Base-by-base conservation (phyloP, 2,113 vertebrate species). In the Aythya baeri region DNA sequence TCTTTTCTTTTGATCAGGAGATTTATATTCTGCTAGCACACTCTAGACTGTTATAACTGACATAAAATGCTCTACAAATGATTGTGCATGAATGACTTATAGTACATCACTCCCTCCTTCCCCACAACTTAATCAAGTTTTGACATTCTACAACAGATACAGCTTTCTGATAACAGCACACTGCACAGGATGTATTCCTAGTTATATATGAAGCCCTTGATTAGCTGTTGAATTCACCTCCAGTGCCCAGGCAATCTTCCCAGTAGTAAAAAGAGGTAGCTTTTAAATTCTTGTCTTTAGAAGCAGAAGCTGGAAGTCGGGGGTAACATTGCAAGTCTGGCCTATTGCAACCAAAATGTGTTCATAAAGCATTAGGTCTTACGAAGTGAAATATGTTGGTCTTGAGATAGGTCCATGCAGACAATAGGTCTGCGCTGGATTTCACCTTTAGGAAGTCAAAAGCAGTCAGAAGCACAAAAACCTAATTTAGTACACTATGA, bases 1-100 rank as follows among this genome's bases (percentile, higher is more conserved):
- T 90, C 68, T 68, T 43, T 65, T 77, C 62, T 73, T 95, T 79
- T 38, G 49, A 86, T 70, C 44, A 55, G 17, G 36, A 74, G 34
- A 70, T 86, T 90, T 76, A 49, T 66, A 70, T 86, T 68, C 44
- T 41, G 38, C 52, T 71, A 83, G 29, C 32, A 85, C 17, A 32
- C 7, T 5, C 11, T 54, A 74, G 61, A 62, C 32, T 46, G 31
- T n/a, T 79, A 81, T 0, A 91, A 54, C 54, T 93, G 86, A 81
- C 44, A 75, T 50, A 81, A 92, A 76, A 84, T 17, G 29, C 23
- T 84, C 52, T 72, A 62, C 4, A 20, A 57, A 50, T 38, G 17
- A 73, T 82, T 82, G 81, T 66, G 58, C n/a, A 59, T 44, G 50
- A 91, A 46, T 14, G n/a, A 74, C 52, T 87, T 84, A 57, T 0